phyloP scores from a whole-genome alignment of 2,888 invertebrate genomes.

The Tupiocoris notatus region DNA sequence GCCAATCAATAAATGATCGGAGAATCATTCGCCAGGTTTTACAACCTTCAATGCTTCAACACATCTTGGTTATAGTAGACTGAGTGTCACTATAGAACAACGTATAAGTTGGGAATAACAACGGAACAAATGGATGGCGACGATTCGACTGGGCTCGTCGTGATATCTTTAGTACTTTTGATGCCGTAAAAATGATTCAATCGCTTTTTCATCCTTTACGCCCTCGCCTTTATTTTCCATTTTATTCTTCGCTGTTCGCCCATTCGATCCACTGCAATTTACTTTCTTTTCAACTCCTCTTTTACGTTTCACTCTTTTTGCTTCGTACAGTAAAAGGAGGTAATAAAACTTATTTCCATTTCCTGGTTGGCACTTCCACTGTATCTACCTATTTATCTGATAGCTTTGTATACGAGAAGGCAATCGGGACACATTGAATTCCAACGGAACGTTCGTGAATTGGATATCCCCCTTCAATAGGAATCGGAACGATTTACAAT shows the following conservation, averaged over 20 bases:
- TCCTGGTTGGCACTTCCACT: not conserved
- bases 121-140: not conserved
- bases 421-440: too few species aligned
- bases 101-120: not conserved
- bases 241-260: not conserved
- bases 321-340: not conserved
- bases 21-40: too few species aligned
- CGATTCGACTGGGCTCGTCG: too few species aligned
- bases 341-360: not conserved
- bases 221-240: not conserved
- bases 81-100: too few species aligned
- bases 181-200: not conserved
- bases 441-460: too few species aligned
- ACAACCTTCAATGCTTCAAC: too few species aligned
- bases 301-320: not conserved
- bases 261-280: not conserved
- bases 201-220: not conserved
- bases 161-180: not conserved
- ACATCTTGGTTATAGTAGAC: too few species aligned
- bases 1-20: too few species aligned
- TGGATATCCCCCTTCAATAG: too few species aligned
- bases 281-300: not conserved
- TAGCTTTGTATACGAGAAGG: too few species aligned
- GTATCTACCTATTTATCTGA: too few species aligned
- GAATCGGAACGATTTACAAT: too few species aligned